These are phyloP conservation scores for Idris sp. DNA, from an alignment of 1,140 invertebrate genomes.

Conservation along the genomic window DNA sequence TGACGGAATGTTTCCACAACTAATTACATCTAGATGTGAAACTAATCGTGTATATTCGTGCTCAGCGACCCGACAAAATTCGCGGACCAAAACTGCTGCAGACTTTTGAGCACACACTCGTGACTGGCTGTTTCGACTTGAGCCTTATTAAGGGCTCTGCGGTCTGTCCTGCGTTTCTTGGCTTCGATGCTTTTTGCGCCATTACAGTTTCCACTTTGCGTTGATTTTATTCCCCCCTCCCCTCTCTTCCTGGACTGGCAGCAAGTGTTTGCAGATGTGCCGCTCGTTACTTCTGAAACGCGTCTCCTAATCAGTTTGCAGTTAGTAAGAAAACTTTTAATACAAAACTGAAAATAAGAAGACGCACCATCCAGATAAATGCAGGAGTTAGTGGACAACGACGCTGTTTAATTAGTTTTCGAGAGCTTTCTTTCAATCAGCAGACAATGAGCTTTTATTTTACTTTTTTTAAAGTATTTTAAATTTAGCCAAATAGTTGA, in stretches of 20 bases:
- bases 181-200: slow-evolving; percentile 51
- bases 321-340: slow-evolving; percentile 59
- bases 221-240: slow-evolving; percentile 43
- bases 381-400: slow-evolving; percentile 27
- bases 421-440: slow-evolving; percentile 40
- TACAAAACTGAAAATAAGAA: slow-evolving; percentile 39
- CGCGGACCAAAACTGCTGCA: slow-evolving; percentile 1
- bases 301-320: slow-evolving; percentile 56
- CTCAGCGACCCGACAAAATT: slow-evolving; percentile 21
- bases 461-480: not conserved
- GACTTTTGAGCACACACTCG: slow-evolving; percentile 50
- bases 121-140: slow-evolving; percentile 47
- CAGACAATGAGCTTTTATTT: slow-evolving; percentile 33
- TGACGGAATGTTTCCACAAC: slow-evolving; percentile 16
- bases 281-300: slow-evolving; percentile 53
- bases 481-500: not conserved
- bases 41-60: slow-evolving; percentile 33
- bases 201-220: slow-evolving; percentile 60
- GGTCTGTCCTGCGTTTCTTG: slow-evolving; percentile 44
- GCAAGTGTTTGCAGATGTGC: slow-evolving; percentile 56
- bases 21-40: slow-evolving; percentile 29
- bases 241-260: not conserved
- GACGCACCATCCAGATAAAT: slow-evolving; percentile 26
- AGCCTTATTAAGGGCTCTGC: slow-evolving; percentile 57
- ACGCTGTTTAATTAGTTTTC: slow-evolving; percentile 54